Evolutionary conservation across 2,888 invertebrate genomes (phyloP).

Genomic region (Eupithecia tripunctaria): DNA sequence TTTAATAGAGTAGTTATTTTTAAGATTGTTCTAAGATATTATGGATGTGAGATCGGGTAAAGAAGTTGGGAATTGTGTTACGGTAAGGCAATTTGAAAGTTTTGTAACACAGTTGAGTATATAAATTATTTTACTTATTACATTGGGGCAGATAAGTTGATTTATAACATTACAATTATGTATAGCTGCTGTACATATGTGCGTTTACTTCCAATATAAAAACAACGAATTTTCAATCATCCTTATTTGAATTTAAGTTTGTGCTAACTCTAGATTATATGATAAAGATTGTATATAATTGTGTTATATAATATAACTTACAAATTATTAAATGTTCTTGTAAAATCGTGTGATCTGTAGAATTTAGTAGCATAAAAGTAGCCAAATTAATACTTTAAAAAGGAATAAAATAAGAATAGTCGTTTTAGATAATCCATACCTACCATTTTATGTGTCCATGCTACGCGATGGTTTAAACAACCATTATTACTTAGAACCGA

Average conservation of each 20-base stretch:
- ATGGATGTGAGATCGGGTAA: not conserved
- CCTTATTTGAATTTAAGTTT: not conserved
- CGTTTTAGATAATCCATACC: not conserved
- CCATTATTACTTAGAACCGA: not conserved
- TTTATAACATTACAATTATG: not conserved
- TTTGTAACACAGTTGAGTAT: not conserved
- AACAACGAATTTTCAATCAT: constrained; percentile 31
- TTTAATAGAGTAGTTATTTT: constrained; percentile 43
- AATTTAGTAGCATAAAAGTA: constrained; percentile 61
- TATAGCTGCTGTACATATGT: not conserved
- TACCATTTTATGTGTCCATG: not conserved
- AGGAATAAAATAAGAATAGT: not conserved
- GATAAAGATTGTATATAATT: constrained; percentile 56
- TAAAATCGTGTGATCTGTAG: constrained; percentile 75
- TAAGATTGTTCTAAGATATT: constrained; percentile 5
- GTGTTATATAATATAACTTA: constrained; percentile 55
- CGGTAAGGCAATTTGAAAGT: not conserved
- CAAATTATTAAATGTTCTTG: constrained; percentile 63
- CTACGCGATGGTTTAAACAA: not conserved
- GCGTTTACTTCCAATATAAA: constrained; percentile 7
- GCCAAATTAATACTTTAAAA: constrained; percentile 46
- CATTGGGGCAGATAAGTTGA: not conserved
- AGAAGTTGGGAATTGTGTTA: not conserved
- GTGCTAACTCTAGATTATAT: not conserved
- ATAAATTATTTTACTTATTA: not conserved